These are phyloP conservation scores for Schizothorax lantsangensis DNA, from an alignment of 2,797 vertebrate species.

Conservation along the genomic window DNA sequence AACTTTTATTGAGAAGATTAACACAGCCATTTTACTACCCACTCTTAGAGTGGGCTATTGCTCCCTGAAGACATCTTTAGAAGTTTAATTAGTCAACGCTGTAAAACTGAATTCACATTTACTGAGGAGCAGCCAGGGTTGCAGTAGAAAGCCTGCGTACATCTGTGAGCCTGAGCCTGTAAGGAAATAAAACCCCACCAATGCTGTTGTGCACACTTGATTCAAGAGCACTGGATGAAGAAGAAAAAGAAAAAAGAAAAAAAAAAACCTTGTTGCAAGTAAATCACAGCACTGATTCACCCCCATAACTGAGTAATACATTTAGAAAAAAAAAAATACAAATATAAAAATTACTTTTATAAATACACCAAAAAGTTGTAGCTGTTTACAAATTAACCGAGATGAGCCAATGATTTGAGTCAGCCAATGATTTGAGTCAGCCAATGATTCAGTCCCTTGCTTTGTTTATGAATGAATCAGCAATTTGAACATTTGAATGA, in stretches of 20 bases:
- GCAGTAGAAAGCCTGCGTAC: slow-evolving; percentile 35
- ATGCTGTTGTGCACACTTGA: background rate
- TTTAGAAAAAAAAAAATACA: background rate
- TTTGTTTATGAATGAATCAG: background rate
- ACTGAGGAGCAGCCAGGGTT: slow-evolving; percentile 28
- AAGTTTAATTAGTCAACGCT: slow-evolving; percentile 61
- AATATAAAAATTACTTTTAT: background rate
- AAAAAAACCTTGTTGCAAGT: background rate
- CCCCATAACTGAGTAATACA: background rate
- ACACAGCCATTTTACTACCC: slow-evolving; percentile 52
- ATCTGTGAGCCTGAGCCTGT: slow-evolving; percentile 21
- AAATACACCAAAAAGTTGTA: background rate
- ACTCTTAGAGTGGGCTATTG: slow-evolving; percentile 46
- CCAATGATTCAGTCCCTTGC: background rate
- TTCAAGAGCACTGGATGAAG: background rate
- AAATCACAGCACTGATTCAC: background rate
- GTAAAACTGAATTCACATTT: slow-evolving; percentile 57
- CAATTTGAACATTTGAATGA: background rate
- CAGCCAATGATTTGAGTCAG: background rate
- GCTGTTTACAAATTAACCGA: background rate
- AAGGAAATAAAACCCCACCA: slow-evolving; percentile 13
- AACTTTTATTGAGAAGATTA: slow-evolving; percentile 61
- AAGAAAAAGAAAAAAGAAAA: background rate
- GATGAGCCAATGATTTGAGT: background rate
- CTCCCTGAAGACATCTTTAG: slow-evolving; percentile 59